Evolutionary conservation across 2,797 vertebrate genomes (phyloP).

Genomic region (Girardinus metallicus): DNA sequence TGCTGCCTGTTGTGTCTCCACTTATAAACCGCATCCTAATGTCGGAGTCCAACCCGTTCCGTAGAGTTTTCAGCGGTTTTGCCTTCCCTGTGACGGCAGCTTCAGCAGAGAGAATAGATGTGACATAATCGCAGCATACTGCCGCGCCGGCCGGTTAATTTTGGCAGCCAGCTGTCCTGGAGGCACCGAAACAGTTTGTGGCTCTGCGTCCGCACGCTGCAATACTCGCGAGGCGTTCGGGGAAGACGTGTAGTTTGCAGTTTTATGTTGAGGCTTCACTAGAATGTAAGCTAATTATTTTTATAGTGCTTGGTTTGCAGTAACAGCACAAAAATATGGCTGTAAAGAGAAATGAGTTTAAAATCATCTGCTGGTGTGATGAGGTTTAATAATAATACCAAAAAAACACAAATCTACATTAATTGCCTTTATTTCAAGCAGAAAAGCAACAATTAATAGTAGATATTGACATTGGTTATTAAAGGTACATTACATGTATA

Average conservation of each 20-base stretch:
- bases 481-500: background rate
- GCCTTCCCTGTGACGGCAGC: constrained; percentile 15
- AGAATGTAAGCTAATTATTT: background rate
- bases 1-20: background rate
- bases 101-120: constrained; percentile 57
- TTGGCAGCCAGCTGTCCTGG: constrained; percentile 73
- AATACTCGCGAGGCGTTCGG: background rate
- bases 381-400: background rate
- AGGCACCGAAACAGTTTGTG: constrained; percentile 14
- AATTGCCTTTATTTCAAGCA: background rate
- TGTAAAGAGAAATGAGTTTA: background rate
- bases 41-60: background rate
- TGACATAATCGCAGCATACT: constrained; percentile 54
- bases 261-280: background rate
- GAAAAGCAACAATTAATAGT: background rate
- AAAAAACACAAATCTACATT: background rate
- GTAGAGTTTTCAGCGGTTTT: background rate
- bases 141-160: constrained; percentile 65
- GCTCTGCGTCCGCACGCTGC: constrained; percentile 9
- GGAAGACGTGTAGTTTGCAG: background rate
- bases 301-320: background rate
- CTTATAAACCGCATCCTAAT: background rate
- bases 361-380: background rate
- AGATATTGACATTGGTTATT: background rate
- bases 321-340: background rate